These are phyloP conservation scores for Syrmaticus mikado DNA, from an alignment of 2,113 vertebrate species.

Conservation along the genomic window DNA sequence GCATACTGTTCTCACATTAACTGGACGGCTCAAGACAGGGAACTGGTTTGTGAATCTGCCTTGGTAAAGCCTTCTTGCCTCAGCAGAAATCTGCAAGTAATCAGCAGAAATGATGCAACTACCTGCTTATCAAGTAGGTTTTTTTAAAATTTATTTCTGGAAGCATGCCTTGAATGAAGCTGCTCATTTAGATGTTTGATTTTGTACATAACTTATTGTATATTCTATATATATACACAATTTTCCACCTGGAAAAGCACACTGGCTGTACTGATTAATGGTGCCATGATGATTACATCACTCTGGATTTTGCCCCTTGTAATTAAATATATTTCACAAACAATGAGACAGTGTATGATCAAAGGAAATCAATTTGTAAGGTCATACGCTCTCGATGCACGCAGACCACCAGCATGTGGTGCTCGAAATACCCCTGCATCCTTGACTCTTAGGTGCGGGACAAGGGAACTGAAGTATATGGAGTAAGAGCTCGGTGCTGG, in stretches of 20 bases:
- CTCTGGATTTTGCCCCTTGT: neutral
- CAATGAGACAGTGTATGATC: neutral
- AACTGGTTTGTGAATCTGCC: neutral
- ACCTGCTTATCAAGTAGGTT: constrained; percentile 35
- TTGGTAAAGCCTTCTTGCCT: neutral
- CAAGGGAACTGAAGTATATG: neutral
- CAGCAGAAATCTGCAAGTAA: constrained; percentile 42
- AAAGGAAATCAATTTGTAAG: constrained; percentile 7
- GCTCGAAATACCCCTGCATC: neutral
- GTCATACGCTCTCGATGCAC: neutral
- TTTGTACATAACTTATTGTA: constrained; percentile 17
- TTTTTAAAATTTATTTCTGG: neutral
- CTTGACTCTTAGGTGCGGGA: neutral
- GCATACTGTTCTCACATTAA: neutral
- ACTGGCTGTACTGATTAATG: constrained; percentile 34
- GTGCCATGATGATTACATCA: constrained; percentile 39
- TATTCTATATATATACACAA: constrained; percentile 26
- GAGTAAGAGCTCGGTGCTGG: neutral
- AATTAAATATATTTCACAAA: constrained; percentile 21
- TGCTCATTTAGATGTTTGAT: constrained; percentile 4
- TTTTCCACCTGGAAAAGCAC: constrained; percentile 60
- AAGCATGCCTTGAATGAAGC: neutral
- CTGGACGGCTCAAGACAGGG: neutral
- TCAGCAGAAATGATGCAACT: constrained; percentile 33
- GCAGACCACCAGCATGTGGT: neutral